Percentiles rank a stretch among this genome's conserved stretches.
Evolutionary conservation across 2,888 invertebrate species (phyloP).

Genomic region (Caenorhabditis angaria): DNA sequence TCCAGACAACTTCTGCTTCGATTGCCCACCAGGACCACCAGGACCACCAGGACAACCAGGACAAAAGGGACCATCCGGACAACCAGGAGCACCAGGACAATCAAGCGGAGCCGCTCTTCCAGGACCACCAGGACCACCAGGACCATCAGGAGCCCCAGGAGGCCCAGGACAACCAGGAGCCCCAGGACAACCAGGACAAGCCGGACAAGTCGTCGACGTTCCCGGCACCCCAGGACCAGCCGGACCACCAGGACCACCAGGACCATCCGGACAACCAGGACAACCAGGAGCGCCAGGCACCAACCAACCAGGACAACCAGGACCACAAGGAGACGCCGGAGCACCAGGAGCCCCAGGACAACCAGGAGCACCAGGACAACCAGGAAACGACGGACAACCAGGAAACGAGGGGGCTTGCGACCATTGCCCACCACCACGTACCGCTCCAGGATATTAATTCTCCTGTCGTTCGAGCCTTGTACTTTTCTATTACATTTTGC

Average conservation of each 20-base stretch:
- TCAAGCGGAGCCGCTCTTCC: slow-evolving; percentile 55
- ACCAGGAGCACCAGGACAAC: slow-evolving; percentile 43
- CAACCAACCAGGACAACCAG: slow-evolving; percentile 38
- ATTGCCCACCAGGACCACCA: slow-evolving; percentile 53
- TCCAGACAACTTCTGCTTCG: slow-evolving; percentile 54
- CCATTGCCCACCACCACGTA: slow-evolving; percentile 54
- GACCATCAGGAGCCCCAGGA: slow-evolving; percentile 42
- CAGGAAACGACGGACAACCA: slow-evolving; percentile 41
- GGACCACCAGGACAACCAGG: slow-evolving; percentile 52
- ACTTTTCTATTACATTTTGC: slow-evolving; percentile 20
- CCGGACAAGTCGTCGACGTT: slow-evolving; percentile 40
- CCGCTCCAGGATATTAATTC: slow-evolving; percentile 50
- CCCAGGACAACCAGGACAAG: slow-evolving; percentile 48
- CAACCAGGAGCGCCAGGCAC: slow-evolving; percentile 35
- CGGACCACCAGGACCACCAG: slow-evolving; percentile 48
- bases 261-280: slow-evolving; percentile 47
- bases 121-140: slow-evolving; percentile 52
- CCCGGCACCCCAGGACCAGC: slow-evolving; percentile 48
- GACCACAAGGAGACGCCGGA: slow-evolving; percentile 46
- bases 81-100: slow-evolving; percentile 49
- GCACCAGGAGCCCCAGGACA: slow-evolving; percentile 50
- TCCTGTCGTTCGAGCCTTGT: slow-evolving; percentile 8
- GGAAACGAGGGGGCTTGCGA: slow-evolving; percentile 52
- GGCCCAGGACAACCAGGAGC: slow-evolving; percentile 42
- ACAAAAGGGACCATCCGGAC: slow-evolving; percentile 45